These are phyloP conservation scores for Oxytorus armatus DNA, from an alignment of 2,888 invertebrate species.

Conservation along the genomic window DNA sequence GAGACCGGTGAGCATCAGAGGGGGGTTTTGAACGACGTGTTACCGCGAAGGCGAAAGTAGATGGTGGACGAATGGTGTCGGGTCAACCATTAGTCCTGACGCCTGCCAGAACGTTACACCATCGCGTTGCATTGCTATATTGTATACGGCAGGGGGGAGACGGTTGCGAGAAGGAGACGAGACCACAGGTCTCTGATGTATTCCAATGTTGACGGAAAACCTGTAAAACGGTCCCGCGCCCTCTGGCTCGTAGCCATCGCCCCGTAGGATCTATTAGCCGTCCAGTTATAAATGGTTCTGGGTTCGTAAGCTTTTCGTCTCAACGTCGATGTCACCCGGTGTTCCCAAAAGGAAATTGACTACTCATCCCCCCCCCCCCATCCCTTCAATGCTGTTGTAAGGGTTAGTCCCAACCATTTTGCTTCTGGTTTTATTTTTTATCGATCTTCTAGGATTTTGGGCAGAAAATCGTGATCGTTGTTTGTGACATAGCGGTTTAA, in stretches of 20 bases:
- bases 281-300: constrained; percentile 82
- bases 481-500: neutral
- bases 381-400: constrained; percentile 15
- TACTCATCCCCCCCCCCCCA: constrained; percentile 80
- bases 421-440: constrained; percentile 35
- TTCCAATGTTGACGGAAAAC: constrained; percentile 82
- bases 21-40: constrained; percentile 43
- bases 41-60: constrained; percentile 47
- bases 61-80: constrained; percentile 57
- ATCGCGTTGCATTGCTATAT: constrained; percentile 34
- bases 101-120: constrained; percentile 54
- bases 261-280: constrained; percentile 79
- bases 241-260: constrained; percentile 69
- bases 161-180: constrained; percentile 38
- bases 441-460: constrained; percentile 3
- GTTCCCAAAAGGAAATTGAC: constrained; percentile 82
- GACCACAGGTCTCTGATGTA: constrained; percentile 72
- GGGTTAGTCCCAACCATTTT: constrained; percentile 1
- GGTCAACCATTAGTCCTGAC: constrained; percentile 70
- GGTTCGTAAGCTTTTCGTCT: constrained; percentile 65
- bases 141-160: constrained; percentile 21
- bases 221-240: constrained; percentile 79
- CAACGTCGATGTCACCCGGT: constrained; percentile 78
- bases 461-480: neutral
- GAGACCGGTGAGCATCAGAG: constrained; percentile 15